Conservation (phyloP, 2,888 invertebrate species). For the Drosophila crucigera region DNA sequence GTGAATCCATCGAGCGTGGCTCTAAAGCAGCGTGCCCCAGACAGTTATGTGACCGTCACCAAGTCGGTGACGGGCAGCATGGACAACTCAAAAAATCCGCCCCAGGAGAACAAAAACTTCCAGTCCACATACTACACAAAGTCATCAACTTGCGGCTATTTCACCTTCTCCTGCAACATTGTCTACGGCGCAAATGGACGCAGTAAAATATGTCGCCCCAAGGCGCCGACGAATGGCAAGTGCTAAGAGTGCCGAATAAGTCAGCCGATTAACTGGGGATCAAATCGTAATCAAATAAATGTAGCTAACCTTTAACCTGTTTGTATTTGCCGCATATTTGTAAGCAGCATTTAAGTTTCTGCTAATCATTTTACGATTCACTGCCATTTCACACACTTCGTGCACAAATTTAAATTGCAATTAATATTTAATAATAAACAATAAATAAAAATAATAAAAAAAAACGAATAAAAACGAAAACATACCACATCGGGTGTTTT, state of each 20-base stretch:
- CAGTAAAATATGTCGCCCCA: constrained; percentile 93
- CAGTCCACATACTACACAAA: constrained; percentile 93
- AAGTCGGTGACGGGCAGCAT: constrained; percentile 92
- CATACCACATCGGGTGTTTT: not conserved
- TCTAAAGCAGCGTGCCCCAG: constrained; percentile 85
- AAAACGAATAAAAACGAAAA: not conserved
- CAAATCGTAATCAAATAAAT: constrained; percentile 53
- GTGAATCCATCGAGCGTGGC: constrained; percentile 23
- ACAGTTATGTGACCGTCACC: constrained; percentile 91
- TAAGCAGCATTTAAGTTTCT: constrained; percentile 57
- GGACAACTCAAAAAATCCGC: constrained; percentile 87
- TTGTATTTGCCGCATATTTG: constrained; percentile 58
- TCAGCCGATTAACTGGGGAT: constrained; percentile 54
- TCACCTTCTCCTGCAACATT: constrained; percentile 93
- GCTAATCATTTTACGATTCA: constrained; percentile 54
- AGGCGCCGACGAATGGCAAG: constrained; percentile 91
- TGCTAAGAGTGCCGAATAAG: constrained; percentile 70
- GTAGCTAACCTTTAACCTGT: constrained; percentile 41
- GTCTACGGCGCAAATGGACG: constrained; percentile 91
- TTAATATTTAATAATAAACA: constrained; percentile 74
- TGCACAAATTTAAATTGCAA: constrained; percentile 58
- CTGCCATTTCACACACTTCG: constrained; percentile 57
- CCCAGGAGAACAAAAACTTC: constrained; percentile 89
- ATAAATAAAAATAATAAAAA: constrained; percentile 12
- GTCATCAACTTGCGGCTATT: constrained; percentile 94